These are phyloP conservation scores for Anarhynchus alexandrinus DNA, from an alignment of 2,113 vertebrate genomes.

Conservation along the genomic window DNA sequence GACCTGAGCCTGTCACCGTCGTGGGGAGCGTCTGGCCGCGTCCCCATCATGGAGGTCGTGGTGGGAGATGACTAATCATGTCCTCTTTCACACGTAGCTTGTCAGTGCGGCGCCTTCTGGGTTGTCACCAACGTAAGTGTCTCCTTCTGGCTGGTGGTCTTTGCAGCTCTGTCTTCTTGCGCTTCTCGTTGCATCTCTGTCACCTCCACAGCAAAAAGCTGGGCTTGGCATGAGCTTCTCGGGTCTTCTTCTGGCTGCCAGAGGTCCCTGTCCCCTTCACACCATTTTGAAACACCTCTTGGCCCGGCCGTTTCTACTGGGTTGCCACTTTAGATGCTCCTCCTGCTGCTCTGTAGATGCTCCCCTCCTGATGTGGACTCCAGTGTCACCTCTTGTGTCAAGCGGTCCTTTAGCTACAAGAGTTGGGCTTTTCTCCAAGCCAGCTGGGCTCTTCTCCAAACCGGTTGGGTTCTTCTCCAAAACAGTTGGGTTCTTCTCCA, in stretches of 20 bases:
- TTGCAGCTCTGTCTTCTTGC: background rate
- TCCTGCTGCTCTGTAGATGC: background rate
- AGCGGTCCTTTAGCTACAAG: background rate
- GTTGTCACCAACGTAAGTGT: background rate
- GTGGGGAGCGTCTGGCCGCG: background rate
- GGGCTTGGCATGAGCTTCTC: background rate
- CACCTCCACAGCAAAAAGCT: background rate
- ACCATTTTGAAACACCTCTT: background rate
- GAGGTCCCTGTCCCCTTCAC: background rate
- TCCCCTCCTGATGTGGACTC: background rate
- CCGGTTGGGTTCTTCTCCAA: background rate
- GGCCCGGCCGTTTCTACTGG: background rate
- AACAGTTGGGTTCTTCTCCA: background rate
- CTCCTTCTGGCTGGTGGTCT: background rate
- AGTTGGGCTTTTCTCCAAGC: background rate
- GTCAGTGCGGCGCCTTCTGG: background rate
- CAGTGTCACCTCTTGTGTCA: background rate
- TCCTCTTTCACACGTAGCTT: background rate
- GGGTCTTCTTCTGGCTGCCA: background rate
- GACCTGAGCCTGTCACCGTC: background rate
- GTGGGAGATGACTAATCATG: background rate
- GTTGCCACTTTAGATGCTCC: background rate
- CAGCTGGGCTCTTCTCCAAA: background rate
- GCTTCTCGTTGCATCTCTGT: background rate
- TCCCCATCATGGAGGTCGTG: background rate